Percentiles rank a stretch among this genome's conserved stretches.
Conservation (phyloP, 2,888 invertebrate genomes). For the Habroteleia sp. region DNA sequence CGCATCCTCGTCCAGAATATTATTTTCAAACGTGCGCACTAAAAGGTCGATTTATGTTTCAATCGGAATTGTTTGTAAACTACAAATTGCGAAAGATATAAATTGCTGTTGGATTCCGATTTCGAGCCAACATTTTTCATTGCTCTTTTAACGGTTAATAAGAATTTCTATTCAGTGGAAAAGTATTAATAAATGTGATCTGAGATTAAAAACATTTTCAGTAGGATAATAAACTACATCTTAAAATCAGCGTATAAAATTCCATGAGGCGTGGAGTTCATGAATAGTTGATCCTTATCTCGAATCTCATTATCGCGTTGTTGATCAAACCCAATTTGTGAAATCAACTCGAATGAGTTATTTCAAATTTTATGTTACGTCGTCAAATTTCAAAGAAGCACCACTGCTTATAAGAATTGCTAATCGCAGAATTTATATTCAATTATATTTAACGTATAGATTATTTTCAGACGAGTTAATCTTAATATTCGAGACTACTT, state of each 20-base stretch:
- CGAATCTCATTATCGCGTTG: conserved; percentile 35
- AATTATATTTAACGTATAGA: too few relatives aligned
- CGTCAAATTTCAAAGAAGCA: too few relatives aligned
- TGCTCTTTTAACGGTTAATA: conserved; percentile 1
- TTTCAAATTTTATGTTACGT: conserved; percentile 4
- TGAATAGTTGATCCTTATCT: conserved; percentile 37
- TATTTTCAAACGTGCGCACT: background rate
- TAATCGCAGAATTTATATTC: too few relatives aligned
- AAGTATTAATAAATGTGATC: conserved; percentile 25
- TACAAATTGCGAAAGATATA: too few relatives aligned
- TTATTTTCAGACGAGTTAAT: too few relatives aligned
- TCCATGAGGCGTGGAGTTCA: conserved; percentile 21
- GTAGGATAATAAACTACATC: conserved; percentile 19
- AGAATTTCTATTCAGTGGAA: background rate
- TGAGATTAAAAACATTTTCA: conserved; percentile 34
- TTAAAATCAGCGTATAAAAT: conserved; percentile 31
- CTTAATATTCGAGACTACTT: too few relatives aligned
- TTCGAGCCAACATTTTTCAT: background rate
- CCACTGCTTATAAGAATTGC: too few relatives aligned
- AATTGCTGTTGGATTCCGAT: too few relatives aligned
- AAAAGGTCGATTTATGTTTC: background rate
- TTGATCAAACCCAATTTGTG: conserved; percentile 38
- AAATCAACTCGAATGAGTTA: conserved; percentile 25
- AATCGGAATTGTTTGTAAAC: too few relatives aligned
- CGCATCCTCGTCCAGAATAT: background rate